Percentiles rank a stretch among this genome's conserved stretches.
These are phyloP conservation scores for Mormyrus lacerda DNA, from an alignment of 2,113 vertebrate genomes.

Conservation along the genomic window DNA sequence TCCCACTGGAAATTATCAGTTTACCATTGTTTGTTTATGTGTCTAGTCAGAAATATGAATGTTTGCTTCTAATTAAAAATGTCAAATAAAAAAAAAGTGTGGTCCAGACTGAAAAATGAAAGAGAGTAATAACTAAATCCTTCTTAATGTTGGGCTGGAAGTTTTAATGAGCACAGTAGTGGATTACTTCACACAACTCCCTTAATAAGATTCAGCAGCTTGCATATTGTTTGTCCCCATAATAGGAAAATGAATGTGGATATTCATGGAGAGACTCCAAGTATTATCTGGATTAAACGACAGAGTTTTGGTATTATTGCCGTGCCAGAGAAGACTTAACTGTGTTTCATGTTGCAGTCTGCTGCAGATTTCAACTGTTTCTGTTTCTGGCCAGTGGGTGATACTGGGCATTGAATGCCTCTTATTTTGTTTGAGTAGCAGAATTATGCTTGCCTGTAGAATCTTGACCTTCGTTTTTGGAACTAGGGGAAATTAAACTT, in stretches of 20 bases:
- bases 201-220: background rate
- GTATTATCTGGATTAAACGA: background rate
- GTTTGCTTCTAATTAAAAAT: background rate
- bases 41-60: background rate
- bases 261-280: background rate
- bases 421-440: background rate
- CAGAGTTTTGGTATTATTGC: background rate
- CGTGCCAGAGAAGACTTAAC: slow-evolving; percentile 11
- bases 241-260: background rate
- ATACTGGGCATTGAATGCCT: background rate
- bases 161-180: background rate
- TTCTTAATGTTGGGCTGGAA: background rate
- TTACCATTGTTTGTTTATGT: background rate
- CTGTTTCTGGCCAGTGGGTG: slow-evolving; percentile 1
- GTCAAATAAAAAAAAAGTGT: background rate
- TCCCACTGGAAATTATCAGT: background rate
- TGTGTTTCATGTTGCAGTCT: background rate
- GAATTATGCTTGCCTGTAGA: background rate
- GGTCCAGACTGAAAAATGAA: background rate
- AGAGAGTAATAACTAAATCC: background rate
- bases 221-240: background rate
- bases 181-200: background rate
- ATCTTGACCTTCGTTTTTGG: background rate
- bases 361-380: slow-evolving; percentile 1
- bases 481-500: slow-evolving; percentile 1